A percentile compares a stretch with the other conserved stretches of the same genome.
These are phyloP conservation scores for Microplitis demolitor DNA, from an alignment of 1,140 invertebrate species.

Conservation along the genomic window DNA sequence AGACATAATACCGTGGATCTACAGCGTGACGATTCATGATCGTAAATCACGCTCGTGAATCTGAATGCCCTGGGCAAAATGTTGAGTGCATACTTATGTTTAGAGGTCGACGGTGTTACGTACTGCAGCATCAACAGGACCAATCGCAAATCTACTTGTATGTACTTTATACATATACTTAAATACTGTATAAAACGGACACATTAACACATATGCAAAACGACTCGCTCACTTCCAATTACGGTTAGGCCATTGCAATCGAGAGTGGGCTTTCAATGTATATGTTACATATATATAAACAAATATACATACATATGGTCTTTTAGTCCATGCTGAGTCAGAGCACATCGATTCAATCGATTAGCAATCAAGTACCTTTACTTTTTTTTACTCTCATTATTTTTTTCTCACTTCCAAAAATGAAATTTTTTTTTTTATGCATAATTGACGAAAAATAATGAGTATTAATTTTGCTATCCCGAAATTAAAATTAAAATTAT, in stretches of 20 bases:
- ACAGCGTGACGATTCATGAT: conserved; percentile 6
- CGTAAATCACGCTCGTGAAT: conserved; percentile 13
- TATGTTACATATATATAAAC: conserved; percentile 17
- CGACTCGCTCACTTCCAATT: conserved; percentile 47
- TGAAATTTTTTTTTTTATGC: too few species aligned
- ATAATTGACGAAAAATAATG: too few species aligned
- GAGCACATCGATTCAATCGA: conserved; percentile 27
- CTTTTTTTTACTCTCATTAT: not conserved
- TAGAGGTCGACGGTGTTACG: conserved; percentile 1
- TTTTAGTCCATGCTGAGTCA: conserved; percentile 8
- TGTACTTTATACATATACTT: conserved; percentile 16
- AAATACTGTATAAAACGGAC: conserved; percentile 24
- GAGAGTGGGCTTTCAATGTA: conserved; percentile 34
- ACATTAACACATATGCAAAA: conserved; percentile 33
- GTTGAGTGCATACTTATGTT: conserved; percentile 19
- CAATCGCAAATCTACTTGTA: conserved; percentile 9
- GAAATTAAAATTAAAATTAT: too few species aligned
- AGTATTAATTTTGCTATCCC: too few species aligned
- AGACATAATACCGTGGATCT: not conserved
- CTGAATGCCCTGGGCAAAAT: not conserved
- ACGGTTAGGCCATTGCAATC: conserved; percentile 40
- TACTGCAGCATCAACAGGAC: conserved; percentile 3
- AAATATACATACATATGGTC: conserved; percentile 4
- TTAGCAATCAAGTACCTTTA: not conserved
- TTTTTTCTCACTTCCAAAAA: not conserved